phyloP scores from a whole-genome alignment of 37 sponge, comb jelly and placozoan genomes.

The Aplysina aerophoba region DNA sequence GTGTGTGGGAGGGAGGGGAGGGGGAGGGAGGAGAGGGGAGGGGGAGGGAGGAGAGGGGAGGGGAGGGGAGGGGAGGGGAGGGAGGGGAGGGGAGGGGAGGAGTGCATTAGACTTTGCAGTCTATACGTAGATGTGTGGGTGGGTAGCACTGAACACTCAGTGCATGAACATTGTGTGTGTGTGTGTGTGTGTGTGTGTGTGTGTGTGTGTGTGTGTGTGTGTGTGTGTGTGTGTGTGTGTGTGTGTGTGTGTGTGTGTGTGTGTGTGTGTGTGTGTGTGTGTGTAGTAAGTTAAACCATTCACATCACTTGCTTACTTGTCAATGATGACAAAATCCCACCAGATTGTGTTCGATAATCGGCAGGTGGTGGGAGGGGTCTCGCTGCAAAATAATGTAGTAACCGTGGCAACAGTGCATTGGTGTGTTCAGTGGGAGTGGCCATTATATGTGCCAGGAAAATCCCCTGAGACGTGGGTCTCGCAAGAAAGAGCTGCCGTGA shows the following conservation, averaged over 20 bases:
- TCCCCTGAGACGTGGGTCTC: constrained; percentile 34
- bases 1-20: too few relatives aligned
- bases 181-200: not conserved
- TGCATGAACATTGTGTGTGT: too few relatives aligned
- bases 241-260: too few relatives aligned
- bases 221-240: too few relatives aligned
- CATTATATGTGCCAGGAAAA: constrained; percentile 59
- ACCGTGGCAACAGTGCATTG: constrained; percentile 41
- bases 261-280: too few relatives aligned
- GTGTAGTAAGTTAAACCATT: too few relatives aligned
- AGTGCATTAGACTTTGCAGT: not conserved
- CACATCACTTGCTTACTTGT: constrained; percentile 58
- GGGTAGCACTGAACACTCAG: too few relatives aligned
- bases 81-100: not conserved
- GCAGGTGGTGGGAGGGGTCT: constrained; percentile 68
- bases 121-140: too few relatives aligned
- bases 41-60: too few relatives aligned
- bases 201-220: not conserved
- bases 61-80: too few relatives aligned
- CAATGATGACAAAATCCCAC: constrained; percentile 70
- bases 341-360: constrained; percentile 46
- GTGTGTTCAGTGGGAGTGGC: constrained; percentile 35
- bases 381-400: constrained; percentile 59
- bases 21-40: too few relatives aligned
- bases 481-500: constrained; percentile 68